Base-by-base conservation (phyloP, 1,140 invertebrate genomes). In the Sminthurinus signatus region DNA sequence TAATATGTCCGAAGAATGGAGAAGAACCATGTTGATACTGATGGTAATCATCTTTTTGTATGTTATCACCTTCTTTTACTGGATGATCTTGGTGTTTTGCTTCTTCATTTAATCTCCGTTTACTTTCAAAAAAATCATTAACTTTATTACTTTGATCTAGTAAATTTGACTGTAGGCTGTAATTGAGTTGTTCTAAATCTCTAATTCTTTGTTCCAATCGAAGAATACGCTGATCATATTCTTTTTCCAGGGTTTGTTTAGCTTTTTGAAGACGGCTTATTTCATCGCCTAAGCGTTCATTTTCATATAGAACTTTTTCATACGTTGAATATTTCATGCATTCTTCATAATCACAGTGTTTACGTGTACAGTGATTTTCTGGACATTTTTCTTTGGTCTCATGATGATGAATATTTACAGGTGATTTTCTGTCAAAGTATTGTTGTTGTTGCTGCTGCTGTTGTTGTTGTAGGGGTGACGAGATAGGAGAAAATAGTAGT, bases 171-270 rank as follows among this genome's bases (percentile, higher is more conserved):
- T 59, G 56, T 27, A 59, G 23, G 2, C 27, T 46, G 2, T 15
- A 19, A 46, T 60, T 60, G 3, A 60, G 29, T 15, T 14, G 8
- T 50, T 60, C 59, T 36, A 60, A 51, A 17, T 60, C 59, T 21
- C 43, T 48, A 31, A 50, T 60, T 36, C 59, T 12, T 25, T 50
- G 17, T 29, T 60, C 43, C n/a, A 50, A 17, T 21, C 59, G 36
- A 15, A 5, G 31, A n/a, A 25, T 32, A 51, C 19, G 5, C 21
- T 32, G 27, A 3, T 10, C 19, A 51, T 31, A 23, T 3, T 60
- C 59, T 3, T 15, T 14, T 25, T 48, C 32, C 1, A 60, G 15
- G 5, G 2, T n/a, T 12, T 51, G 23, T 19, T 51, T 60, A 25
- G 44, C 3, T 32, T 32, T 2, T 60, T 25, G n/a, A 3, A 60